phyloP scores from a whole-genome alignment of 1,140 invertebrate species.

The Papilio aristodemus region DNA sequence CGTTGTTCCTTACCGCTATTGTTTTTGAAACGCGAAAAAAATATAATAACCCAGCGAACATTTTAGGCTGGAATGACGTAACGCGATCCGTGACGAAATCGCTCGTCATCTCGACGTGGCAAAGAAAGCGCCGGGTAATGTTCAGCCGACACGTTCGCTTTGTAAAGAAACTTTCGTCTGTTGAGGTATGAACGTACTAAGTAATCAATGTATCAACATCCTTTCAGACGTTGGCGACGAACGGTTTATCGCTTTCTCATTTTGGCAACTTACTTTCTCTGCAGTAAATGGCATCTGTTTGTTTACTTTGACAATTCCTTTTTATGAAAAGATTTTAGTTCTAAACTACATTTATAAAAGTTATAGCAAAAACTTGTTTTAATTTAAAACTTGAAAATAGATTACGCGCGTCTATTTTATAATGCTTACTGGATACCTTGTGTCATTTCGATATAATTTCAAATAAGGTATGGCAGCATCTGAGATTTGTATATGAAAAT shows the following conservation, averaged over 20 bases:
- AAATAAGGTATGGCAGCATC: too few species aligned
- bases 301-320: too few species aligned
- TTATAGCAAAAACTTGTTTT: too few species aligned
- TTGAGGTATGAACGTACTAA: conserved; percentile 3
- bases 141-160: conserved; percentile 1
- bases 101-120: conserved; percentile 10
- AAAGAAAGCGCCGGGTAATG: conserved; percentile 21
- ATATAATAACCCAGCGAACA: conserved; percentile 15
- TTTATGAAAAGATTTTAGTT: too few species aligned
- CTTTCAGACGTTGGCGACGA: neutral
- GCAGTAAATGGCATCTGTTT: neutral
- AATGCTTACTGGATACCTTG: too few species aligned
- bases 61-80: conserved; percentile 16
- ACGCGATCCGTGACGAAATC: conserved; percentile 6
- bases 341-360: too few species aligned
- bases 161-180: conserved; percentile 7
- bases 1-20: conserved; percentile 18
- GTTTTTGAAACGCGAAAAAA: conserved; percentile 26
- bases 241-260: conserved; percentile 2
- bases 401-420: too few species aligned
- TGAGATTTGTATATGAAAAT: too few species aligned
- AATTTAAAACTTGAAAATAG: too few species aligned
- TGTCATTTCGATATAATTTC: too few species aligned
- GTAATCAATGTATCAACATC: conserved; percentile 23
- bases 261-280: neutral